phyloP scores from a whole-genome alignment of 2,888 invertebrate genomes.

The Eucera pruinosa region DNA sequence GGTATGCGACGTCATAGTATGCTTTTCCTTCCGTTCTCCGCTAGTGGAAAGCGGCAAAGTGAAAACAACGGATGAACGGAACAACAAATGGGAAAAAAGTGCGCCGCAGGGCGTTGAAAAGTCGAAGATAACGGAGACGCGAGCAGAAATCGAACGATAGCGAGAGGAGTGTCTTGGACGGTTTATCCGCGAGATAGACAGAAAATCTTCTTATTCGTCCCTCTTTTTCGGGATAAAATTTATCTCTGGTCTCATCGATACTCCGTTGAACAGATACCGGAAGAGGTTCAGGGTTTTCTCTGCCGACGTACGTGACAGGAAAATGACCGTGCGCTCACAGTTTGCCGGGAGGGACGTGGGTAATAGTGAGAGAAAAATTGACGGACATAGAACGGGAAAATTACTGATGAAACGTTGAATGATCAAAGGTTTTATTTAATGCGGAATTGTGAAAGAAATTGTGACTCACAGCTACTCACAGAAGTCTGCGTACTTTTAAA shows the following conservation, averaged over 20 bases:
- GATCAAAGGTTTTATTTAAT: neutral
- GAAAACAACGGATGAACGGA: conserved; percentile 40
- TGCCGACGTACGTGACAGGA: conserved; percentile 43
- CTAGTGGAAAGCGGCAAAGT: conserved; percentile 10
- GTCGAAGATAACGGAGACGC: conserved; percentile 17
- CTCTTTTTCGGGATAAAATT: neutral
- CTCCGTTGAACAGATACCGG: conserved; percentile 35
- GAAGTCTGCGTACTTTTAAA: too few species aligned
- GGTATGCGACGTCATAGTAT: neutral
- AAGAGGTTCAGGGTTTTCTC: conserved; percentile 15
- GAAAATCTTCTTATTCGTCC: conserved; percentile 35
- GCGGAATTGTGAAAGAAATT: too few species aligned
- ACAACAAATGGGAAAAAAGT: conserved; percentile 7
- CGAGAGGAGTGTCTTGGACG: neutral
- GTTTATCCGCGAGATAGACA: conserved; percentile 33
- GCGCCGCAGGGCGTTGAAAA: conserved; percentile 18
- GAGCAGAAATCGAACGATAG: neutral
- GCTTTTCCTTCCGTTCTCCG: conserved; percentile 24
- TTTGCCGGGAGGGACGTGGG: neutral
- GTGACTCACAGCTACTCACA: too few species aligned
- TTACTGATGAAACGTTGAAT: conserved; percentile 1
- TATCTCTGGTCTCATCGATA: conserved; percentile 23
- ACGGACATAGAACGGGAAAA: neutral
- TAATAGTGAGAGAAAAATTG: neutral
- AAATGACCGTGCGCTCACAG: conserved; percentile 33